Evolutionary conservation across 2,888 invertebrate species (phyloP), one percentile per base, ranked within the genome.

Genomic region (Polydrusus pterygomalis): DNA sequence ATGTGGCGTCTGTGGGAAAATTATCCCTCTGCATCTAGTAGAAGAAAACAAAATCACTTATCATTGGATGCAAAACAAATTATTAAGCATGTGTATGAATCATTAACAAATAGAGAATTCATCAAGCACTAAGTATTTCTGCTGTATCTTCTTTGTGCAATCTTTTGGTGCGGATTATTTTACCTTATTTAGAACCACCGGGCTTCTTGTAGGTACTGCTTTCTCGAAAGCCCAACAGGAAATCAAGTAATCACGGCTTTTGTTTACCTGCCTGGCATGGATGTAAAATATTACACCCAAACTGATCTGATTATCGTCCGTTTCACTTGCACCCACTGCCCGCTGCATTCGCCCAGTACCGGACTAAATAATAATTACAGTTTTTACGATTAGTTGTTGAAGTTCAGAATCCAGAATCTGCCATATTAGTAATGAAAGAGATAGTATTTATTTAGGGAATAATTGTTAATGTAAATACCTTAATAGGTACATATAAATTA

Each of bases 241-340:
- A 82, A 82, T 80, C 81, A 77, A 80, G 79, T 78, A 81, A 80
- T 81, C 81, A 78, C 78, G 75, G 81, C 80, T 81, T 81, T 81
- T 82, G 81, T 82, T 81, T 82, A 82, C 81, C 80, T 79, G 79
- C 69, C 68, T 74, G 67, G 70, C 60, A 69, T 69, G 72, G 70
- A 72, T 62, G 58, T 65, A 71, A 71, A 71, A 71, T 65, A 71
- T 71, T 56, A 62, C 1, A 51, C 64, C 30, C 64, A 56, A 71
- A 64, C 64, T 45, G 71, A 71, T 65, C 71, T 54, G 67, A 67
- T 74, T 49, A 34, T 51, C 38, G 18, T 62, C 43, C 68, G 34
- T 74, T 68, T 68, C 73, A n/a, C 58, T 68, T 18, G 62, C 68
- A 74, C 73, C 38, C 43, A 45, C 30, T 38, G 38, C 17, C n/a